Evolutionary conservation across 2,888 invertebrate species (phyloP), one percentile per base, ranked within the genome.

Genomic region (Orthosia cruda): DNA sequence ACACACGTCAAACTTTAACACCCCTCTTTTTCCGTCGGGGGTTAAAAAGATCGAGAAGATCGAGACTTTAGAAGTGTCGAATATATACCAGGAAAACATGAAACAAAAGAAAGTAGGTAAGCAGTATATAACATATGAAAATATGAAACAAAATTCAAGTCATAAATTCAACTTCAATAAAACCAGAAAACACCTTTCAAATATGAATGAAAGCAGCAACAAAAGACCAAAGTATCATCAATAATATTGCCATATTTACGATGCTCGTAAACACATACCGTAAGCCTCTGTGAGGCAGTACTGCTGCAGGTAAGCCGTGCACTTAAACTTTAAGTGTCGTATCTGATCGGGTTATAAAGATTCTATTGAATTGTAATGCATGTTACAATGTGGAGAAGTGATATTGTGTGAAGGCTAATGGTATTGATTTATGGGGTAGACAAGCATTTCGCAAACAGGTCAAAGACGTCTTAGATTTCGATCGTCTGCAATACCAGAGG

Each of bases 201-300:
- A 63, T 20, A 55, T 52, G 18, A 78, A 77, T 69, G 63, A 81
- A 78, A 73, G 77, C 71, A 77, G 70, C 55, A 78, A 74, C 65
- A 66, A 71, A 70, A 71, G 72, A 80, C 77, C 69, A 74, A 83
- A 80, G 81, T 79, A 68, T 81, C 83, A 86, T 86, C 84, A 84
- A 80, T 89, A 89, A 82, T 71, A 65, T 62, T 64, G 65, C 69
- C 75, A 47, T 74, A 74, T 90, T 90, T 90, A 90, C 83, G 88
- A 86, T 71, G 16, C 9, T 77, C 86, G 83, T 89, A 90, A 90
- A 90, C 81, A 87, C 74, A 87, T 45, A 40, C 83, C 81, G 71
- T 49, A n/a, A 65, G 63, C 74, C 55, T 63, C 64, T 16, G 58
- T 68, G 70, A 76, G 62, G 62, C 54, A 49, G 20, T 55, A 50